phyloP scores from a whole-genome alignment of 2,113 vertebrate species.

The Lepidothrix coronata region DNA sequence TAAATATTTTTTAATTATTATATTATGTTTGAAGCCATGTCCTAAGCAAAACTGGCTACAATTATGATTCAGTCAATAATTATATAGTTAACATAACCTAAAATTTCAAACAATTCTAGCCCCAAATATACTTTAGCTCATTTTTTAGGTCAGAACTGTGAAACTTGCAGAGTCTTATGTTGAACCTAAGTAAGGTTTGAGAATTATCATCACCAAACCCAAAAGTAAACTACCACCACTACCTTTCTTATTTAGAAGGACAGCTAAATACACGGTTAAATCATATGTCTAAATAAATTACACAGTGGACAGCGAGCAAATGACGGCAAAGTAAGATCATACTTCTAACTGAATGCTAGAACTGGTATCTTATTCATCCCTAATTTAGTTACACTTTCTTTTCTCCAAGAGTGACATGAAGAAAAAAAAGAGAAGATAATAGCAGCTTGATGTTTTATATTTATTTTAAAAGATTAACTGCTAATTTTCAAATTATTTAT shows the following conservation, averaged over 20 bases:
- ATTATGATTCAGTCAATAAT: not conserved
- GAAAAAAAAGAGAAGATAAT: not conserved
- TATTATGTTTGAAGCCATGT: not conserved
- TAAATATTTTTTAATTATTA: not conserved
- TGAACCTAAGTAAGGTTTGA: not conserved
- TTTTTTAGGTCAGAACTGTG: not conserved
- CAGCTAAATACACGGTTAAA: not conserved
- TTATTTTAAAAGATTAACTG: not conserved
- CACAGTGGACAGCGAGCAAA: rapidly evolving
- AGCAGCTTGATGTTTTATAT: not conserved
- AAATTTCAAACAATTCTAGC: not conserved
- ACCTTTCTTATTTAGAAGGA: not conserved
- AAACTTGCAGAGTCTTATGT: not conserved
- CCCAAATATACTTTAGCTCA: not conserved
- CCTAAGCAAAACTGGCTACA: not conserved
- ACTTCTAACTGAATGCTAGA: not conserved
- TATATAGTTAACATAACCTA: not conserved
- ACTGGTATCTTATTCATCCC: not conserved
- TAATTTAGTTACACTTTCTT: not conserved
- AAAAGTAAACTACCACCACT: not conserved
- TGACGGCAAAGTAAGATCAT: not conserved
- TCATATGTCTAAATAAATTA: not conserved
- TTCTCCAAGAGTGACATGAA: not conserved
- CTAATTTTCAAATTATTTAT: not conserved
- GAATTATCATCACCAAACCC: not conserved